phyloP scores from a whole-genome alignment of 2,113 vertebrate species.

The Myotis yumanensis region DNA sequence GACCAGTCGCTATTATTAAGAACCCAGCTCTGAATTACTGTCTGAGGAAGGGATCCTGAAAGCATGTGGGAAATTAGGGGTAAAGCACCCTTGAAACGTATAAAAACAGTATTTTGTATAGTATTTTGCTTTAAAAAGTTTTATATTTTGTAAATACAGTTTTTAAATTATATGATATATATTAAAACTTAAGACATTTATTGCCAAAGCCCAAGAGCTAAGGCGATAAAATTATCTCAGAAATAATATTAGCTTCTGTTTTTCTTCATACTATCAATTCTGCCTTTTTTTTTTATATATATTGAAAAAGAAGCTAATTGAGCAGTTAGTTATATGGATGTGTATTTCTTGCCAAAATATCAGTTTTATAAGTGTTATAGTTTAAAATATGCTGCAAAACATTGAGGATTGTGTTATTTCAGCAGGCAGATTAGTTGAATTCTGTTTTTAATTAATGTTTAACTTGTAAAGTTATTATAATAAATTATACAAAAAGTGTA shows the following conservation, averaged over 20 bases:
- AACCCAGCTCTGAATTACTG: not conserved
- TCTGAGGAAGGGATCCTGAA: not conserved
- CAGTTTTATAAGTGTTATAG: conserved; percentile 63
- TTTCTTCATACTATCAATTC: conserved; percentile 58
- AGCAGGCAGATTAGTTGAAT: conserved; percentile 57
- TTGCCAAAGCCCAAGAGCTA: conserved; percentile 61
- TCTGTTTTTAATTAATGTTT: conserved; percentile 58
- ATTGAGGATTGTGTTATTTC: conserved; percentile 58
- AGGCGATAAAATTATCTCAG: conserved; percentile 71
- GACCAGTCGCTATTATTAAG: conserved; percentile 1
- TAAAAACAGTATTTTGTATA: conserved; percentile 79
- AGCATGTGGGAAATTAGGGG: not conserved
- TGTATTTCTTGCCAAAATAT: conserved; percentile 58
- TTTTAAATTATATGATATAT: conserved; percentile 88
- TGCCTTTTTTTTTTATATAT: conserved; percentile 59
- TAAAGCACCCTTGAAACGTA: conserved; percentile 75
- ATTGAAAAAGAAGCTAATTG: conserved; percentile 61
- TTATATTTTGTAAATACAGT: conserved; percentile 88
- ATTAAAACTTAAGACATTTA: conserved; percentile 69
- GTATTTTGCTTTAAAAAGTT: conserved; percentile 83
- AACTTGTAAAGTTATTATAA: conserved; percentile 56
- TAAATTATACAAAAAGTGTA: conserved; percentile 51
- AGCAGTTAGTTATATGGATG: conserved; percentile 65
- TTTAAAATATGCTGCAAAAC: conserved; percentile 64
- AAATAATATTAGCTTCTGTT: conserved; percentile 65